These are phyloP conservation scores for Arenaria interpres DNA, from an alignment of 2,113 vertebrate genomes.

Conservation along the genomic window DNA sequence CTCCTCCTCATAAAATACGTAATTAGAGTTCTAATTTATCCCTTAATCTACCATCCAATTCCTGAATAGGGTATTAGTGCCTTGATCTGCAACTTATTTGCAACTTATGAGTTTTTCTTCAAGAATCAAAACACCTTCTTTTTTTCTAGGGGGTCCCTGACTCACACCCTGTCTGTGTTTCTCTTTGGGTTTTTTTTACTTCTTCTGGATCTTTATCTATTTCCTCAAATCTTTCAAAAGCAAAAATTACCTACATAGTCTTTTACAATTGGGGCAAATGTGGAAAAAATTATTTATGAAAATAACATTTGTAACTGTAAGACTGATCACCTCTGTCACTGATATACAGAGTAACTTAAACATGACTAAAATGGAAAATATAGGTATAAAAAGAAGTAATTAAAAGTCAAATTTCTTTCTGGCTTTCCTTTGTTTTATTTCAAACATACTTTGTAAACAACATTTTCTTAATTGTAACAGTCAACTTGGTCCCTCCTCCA, in stretches of 20 bases:
- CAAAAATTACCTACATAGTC: background rate
- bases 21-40: background rate
- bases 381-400: background rate
- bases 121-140: background rate
- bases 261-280: background rate
- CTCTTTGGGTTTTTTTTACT: background rate
- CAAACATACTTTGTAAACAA: background rate
- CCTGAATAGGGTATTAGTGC: background rate
- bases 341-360: background rate
- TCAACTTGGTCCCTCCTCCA: slow-evolving; percentile 23
- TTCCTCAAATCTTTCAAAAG: background rate
- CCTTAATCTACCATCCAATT: background rate
- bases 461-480: slow-evolving; percentile 66
- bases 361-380: background rate
- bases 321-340: background rate
- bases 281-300: background rate
- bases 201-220: background rate
- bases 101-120: background rate
- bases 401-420: background rate
- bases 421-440: background rate
- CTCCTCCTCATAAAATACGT: background rate
- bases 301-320: background rate
- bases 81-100: background rate
- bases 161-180: background rate
- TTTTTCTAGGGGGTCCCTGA: background rate